A percentile compares a stretch with the other conserved stretches of the same genome.
These are phyloP conservation scores for Rhinopomastus cyanomelas DNA, from an alignment of 2,113 vertebrate genomes.

Conservation along the genomic window DNA sequence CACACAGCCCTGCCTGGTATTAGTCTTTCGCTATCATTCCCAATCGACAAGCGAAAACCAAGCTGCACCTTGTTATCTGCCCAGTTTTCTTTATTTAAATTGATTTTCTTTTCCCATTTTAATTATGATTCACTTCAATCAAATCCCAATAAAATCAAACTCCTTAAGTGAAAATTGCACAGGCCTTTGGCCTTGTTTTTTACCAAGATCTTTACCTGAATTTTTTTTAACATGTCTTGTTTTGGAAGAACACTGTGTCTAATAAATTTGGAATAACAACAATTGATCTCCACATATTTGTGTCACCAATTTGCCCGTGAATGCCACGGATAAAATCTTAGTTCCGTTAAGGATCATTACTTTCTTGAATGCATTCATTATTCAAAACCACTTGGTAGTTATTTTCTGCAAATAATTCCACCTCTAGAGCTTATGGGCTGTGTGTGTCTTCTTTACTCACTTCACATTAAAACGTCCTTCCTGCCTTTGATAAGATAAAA, in stretches of 20 bases:
- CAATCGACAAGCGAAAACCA: background rate
- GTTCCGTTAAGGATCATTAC: conserved; percentile 9
- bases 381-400: background rate
- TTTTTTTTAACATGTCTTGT: background rate
- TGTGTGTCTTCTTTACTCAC: background rate
- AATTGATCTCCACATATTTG: background rate
- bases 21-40: background rate
- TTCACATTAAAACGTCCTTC: conserved; percentile 1
- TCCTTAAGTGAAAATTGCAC: background rate
- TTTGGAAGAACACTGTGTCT: background rate
- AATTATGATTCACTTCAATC: conserved; percentile 6
- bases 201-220: background rate
- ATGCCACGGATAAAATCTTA: background rate
- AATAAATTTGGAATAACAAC: background rate
- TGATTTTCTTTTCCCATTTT: background rate
- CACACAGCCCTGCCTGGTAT: background rate
- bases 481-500: conserved; percentile 5
- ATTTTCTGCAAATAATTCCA: conserved; percentile 17
- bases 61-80: background rate
- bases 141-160: conserved; percentile 6
- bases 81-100: background rate
- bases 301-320: background rate
- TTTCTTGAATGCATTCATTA: conserved; percentile 20
- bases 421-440: background rate
- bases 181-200: background rate